Base-by-base conservation (phyloP, 2,888 invertebrate species). In the Teleiodes luculella region DNA sequence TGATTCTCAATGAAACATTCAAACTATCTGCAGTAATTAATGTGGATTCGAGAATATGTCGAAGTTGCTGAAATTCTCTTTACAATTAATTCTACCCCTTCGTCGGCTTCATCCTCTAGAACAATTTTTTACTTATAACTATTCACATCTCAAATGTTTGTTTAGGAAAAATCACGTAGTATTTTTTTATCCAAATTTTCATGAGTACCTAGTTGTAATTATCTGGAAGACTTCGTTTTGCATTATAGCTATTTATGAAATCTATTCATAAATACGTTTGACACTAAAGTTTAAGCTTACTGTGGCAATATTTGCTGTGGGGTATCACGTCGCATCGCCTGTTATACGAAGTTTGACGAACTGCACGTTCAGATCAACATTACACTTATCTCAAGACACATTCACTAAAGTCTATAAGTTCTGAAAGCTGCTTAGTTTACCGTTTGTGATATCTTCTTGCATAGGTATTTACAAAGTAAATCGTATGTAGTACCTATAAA, bases 21-120 rank as follows among this genome's bases (percentile, higher is more conserved):
- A 64, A 75, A 70, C 70, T 71, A 70, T 36, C 20, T 36, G 49
- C 49, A 50, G 13, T n/a, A 3, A n/a, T 33, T 33, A 33, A 33
- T 8, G 33, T 33, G 10, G 11, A 33, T 3, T 33, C 33, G n/a
- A 33, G 33, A 33, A 33, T 33, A 33, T 33, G 8, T n/a, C 33
- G 6, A 24, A 24, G 24, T 24, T 24, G 24, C 24, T 3, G 24
- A 24, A 24, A 4, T 4, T 24, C 24, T 24, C 3, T 24, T 24
- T 24, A 6, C 24, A 24, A 24, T 24, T 24, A 4, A 24, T 24
- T 6, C 24, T 24, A 3, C 24, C 3, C 6, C 6, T 24, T 24
- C 24, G n/a, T n/a, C n/a, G n/a, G n/a, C n/a, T n/a, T n/a, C n/a
- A n/a, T n/a, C n/a, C n/a, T n/a, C n/a, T n/a, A n/a, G n/a, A n/a